Evolutionary conservation across 2,797 vertebrate genomes (phyloP).

Genomic region (Spinus pinus): DNA sequence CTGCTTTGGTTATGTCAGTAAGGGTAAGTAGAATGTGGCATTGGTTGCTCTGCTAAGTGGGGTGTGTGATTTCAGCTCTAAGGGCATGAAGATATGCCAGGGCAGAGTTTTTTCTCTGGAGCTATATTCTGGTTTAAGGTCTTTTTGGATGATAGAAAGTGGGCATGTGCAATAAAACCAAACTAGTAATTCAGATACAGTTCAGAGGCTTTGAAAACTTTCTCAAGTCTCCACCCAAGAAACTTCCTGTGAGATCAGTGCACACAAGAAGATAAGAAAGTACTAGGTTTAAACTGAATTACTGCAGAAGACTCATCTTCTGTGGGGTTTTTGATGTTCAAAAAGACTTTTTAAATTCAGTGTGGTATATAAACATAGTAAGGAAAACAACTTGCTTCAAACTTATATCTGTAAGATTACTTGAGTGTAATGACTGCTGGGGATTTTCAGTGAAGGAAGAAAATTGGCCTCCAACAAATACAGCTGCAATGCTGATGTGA

Average conservation of each 20-base stretch:
- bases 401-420: background rate
- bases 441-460: background rate
- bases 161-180: background rate
- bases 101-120: background rate
- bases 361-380: background rate
- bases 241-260: slow-evolving; percentile 16
- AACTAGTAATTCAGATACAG: background rate
- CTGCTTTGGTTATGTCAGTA: background rate
- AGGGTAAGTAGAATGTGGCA: background rate
- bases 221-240: slow-evolving; percentile 18
- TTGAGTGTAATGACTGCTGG: background rate
- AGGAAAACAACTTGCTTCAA: background rate
- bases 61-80: background rate
- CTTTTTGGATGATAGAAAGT: background rate
- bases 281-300: background rate
- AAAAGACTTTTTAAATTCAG: background rate
- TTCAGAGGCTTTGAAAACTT: background rate
- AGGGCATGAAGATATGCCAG: background rate
- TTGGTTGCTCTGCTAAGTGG: background rate
- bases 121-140: background rate
- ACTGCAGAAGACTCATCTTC: background rate
- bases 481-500: background rate
- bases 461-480: background rate
- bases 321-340: background rate
- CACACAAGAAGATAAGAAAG: background rate